Evolutionary conservation across 2,888 invertebrate species (phyloP).

Genomic region (Eulithis prunata): DNA sequence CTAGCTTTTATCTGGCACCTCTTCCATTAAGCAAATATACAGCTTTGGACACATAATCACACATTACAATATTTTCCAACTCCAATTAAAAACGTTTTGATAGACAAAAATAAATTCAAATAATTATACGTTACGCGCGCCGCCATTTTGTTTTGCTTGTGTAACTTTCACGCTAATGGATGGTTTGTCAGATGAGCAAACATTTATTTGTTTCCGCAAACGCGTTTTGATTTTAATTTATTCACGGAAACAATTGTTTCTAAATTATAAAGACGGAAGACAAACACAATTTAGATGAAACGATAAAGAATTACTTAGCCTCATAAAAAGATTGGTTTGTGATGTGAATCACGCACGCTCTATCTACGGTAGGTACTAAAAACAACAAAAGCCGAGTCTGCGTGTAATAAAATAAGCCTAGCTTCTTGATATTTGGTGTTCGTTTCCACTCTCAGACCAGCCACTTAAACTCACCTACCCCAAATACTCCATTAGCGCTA

Average conservation of each 20-base stretch:
- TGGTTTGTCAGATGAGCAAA: constrained; percentile 65
- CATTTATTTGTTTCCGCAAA: constrained; percentile 67
- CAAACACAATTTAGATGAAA: constrained; percentile 45
- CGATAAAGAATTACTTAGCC: constrained; percentile 18
- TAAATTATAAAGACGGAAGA: constrained; percentile 50
- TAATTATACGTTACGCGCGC: constrained; percentile 63
- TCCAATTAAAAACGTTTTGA: constrained; percentile 82
- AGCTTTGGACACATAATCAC: constrained; percentile 77
- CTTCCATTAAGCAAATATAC: constrained; percentile 84
- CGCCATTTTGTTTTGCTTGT: constrained; percentile 62
- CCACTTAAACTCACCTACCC: constrained; percentile 21
- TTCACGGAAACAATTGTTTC: constrained; percentile 59
- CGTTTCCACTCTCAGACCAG: constrained; percentile 8
- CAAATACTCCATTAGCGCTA: constrained; percentile 26
- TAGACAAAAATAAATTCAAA: constrained; percentile 75
- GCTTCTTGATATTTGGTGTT: background rate
- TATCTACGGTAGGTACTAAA: background rate
- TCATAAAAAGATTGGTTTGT: background rate
- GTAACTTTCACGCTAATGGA: constrained; percentile 62
- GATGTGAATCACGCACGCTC: background rate
- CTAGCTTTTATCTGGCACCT: constrained; percentile 80
- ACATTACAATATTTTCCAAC: constrained; percentile 76
- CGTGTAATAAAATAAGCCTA: background rate
- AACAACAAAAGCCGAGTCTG: background rate
- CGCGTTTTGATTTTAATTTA: constrained; percentile 64